Evolutionary conservation across 53 echinoderm and acorn worm species (phyloP), one percentile per base, ranked within the genome.

Genomic region (Echinarachnius parma): DNA sequence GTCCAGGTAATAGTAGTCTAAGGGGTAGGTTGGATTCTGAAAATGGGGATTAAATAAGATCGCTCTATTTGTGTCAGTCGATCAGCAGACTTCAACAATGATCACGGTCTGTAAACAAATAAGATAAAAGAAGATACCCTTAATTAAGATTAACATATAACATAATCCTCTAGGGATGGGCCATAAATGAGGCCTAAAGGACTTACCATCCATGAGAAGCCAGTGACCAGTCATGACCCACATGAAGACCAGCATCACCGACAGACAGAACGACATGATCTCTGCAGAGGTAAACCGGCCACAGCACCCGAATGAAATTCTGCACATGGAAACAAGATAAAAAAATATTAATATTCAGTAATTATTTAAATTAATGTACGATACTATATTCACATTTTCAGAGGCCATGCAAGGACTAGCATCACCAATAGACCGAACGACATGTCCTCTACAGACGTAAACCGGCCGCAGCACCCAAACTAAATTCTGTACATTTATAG

Each of bases 181-280:
- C 13, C 42, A 7, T 13, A 42, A 42, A 9, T 13, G 8, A 9
- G n/a, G n/a, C n/a, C n/a, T n/a, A n/a, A n/a, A n/a, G 52, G 20
- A 23, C 95, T 91, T 85, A 96, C 96, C 96, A 85, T 96, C 96
- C 96, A 96, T 96, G 48, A 96, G 80, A 36, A 96, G 62, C 96
- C 96, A 96, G 64, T 96, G 96, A 39, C 96, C 96, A 14, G 96
- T 96, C 88, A 96, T 96, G 31, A 96, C 90, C 96, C 96, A 96
- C 47, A 96, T 44, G 46, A 96, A 87, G 31, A 96, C 96, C 61
- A 96, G 80, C 84, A 90, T 82, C 34, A 96, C 87, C 4, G 96
- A 82, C 47, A 96, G 64, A 82, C 91, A 78, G 83, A 96, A 96
- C 21, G 96, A 96, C 96, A 96, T 82, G 18, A 96, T 82, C 78